These are phyloP conservation scores for Diarsia mendica DNA, from an alignment of 2,888 invertebrate genomes.

Conservation along the genomic window DNA sequence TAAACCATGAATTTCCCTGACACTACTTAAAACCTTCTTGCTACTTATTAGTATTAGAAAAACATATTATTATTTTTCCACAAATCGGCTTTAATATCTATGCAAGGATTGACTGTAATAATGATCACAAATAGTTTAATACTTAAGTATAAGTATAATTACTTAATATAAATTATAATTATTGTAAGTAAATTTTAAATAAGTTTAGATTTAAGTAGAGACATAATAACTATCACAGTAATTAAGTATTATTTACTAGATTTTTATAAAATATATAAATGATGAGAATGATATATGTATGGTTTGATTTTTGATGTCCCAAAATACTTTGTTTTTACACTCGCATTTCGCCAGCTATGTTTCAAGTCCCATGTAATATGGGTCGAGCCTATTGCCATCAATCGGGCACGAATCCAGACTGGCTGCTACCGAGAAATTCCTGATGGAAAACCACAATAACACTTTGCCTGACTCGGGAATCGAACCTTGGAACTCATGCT, in stretches of 20 bases:
- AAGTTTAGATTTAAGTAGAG: constrained; percentile 21
- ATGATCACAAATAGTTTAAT: constrained; percentile 36
- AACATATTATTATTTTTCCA: constrained; percentile 1
- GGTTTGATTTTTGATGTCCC: constrained; percentile 26
- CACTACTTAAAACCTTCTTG: not conserved
- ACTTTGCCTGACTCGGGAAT: too few relatives aligned
- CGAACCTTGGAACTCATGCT: too few relatives aligned
- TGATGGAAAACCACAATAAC: too few relatives aligned
- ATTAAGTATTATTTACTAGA: constrained; percentile 55
- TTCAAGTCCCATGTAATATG: too few relatives aligned
- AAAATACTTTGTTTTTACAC: not conserved
- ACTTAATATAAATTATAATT: constrained; percentile 45
- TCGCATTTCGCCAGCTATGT: too few relatives aligned
- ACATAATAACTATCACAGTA: constrained; percentile 52
- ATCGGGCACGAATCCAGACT: too few relatives aligned
- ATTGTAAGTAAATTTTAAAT: constrained; percentile 45
- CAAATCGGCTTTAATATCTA: constrained; percentile 3
- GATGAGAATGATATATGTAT: constrained; percentile 9
- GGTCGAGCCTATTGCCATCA: too few relatives aligned
- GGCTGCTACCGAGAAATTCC: too few relatives aligned
- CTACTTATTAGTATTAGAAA: not conserved
- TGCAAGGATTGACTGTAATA: constrained; percentile 21
- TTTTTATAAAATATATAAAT: constrained; percentile 54
- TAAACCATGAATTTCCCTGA: not conserved
- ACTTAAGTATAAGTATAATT: constrained; percentile 5